phyloP scores from a whole-genome alignment of 1,140 invertebrate species.

The Temnothorax curvispinosus region DNA sequence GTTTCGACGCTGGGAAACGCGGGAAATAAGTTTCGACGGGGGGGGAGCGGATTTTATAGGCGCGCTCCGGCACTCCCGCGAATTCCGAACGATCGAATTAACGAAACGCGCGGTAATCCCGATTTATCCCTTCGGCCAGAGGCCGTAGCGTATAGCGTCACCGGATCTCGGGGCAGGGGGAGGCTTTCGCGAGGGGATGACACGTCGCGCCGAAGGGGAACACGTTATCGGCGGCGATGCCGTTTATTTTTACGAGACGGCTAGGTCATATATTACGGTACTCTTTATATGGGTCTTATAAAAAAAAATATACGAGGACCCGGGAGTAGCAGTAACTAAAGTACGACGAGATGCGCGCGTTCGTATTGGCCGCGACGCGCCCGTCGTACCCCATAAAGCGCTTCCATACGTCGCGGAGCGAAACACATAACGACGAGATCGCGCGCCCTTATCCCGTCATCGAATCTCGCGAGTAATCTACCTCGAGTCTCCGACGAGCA shows the following conservation, averaged over 20 bases:
- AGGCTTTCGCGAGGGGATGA: slow-evolving; percentile 57
- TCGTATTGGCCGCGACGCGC: slow-evolving; percentile 36
- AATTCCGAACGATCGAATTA: slow-evolving; percentile 42
- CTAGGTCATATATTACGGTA: slow-evolving; percentile 54
- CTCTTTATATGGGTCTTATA: slow-evolving; percentile 62
- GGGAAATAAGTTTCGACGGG: not conserved
- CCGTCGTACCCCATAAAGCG: slow-evolving; percentile 54
- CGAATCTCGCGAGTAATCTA: slow-evolving; percentile 50
- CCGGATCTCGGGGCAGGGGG: slow-evolving; percentile 14
- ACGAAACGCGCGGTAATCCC: slow-evolving; percentile 30
- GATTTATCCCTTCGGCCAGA: slow-evolving; percentile 45
- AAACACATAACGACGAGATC: slow-evolving; percentile 47
- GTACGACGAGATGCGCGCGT: slow-evolving; percentile 8
- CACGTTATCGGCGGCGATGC: slow-evolving; percentile 63
- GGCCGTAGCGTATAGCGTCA: not conserved
- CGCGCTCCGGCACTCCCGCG: not conserved
- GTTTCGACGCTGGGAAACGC: not conserved
- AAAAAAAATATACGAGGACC: slow-evolving; percentile 59
- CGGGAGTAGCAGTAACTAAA: slow-evolving; percentile 14
- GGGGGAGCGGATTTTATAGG: not conserved
- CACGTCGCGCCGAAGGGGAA: slow-evolving; percentile 58
- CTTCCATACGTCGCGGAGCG: slow-evolving; percentile 25
- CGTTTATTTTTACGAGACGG: slow-evolving; percentile 71
- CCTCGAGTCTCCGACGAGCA: not conserved
- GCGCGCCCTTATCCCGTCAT: slow-evolving; percentile 59